Conservation (phyloP, 2,113 vertebrate genomes). For the Bubo scandiacus region DNA sequence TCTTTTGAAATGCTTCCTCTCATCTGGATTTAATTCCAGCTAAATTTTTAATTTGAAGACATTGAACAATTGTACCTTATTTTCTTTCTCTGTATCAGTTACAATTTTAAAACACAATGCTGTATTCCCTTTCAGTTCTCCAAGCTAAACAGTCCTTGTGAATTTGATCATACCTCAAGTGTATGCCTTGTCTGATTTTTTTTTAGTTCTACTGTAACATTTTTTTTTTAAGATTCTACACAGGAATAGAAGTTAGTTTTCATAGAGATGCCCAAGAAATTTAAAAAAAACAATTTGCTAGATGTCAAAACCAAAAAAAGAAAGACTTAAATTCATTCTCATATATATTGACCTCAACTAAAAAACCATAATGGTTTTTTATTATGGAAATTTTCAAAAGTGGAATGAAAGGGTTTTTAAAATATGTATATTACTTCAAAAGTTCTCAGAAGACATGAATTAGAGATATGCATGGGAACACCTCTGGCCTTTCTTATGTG, state of each 20-base stretch:
- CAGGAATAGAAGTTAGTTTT: background rate
- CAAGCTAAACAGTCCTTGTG: background rate
- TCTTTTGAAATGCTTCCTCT: background rate
- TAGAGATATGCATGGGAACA: rapidly evolving
- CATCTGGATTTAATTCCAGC: background rate
- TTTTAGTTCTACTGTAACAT: background rate
- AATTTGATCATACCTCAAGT: background rate
- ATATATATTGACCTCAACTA: background rate
- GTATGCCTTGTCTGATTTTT: background rate
- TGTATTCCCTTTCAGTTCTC: background rate
- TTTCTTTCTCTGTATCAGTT: background rate
- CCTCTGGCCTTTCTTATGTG: background rate
- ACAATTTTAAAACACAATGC: background rate
- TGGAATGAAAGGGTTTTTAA: background rate
- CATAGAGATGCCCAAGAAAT: background rate
- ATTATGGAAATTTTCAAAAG: background rate
- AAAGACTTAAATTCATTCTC: background rate
- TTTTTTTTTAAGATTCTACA: background rate
- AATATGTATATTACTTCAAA: background rate
- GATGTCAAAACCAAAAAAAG: background rate
- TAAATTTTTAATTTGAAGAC: background rate
- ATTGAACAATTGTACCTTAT: rapidly evolving
- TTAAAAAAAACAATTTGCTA: background rate
- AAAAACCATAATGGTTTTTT: background rate
- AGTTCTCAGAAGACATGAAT: background rate